Conservation (phyloP, 2,888 invertebrate genomes). For the Lithophane ornitopus region DNA sequence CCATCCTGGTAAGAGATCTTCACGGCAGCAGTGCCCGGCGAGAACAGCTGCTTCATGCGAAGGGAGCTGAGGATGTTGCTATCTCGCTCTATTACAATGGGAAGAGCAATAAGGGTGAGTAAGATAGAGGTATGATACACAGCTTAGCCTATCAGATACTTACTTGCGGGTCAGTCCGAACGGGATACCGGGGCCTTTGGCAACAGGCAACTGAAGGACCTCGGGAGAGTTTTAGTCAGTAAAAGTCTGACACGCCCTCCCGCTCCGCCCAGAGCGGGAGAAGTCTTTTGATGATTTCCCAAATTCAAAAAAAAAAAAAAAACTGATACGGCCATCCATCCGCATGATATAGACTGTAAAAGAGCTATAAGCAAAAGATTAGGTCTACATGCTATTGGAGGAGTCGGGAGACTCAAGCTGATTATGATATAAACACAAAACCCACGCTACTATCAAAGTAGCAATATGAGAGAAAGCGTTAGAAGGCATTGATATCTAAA, state of each 20-base stretch:
- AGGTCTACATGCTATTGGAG: not conserved
- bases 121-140: too few relatives aligned
- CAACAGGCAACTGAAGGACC: too few relatives aligned
- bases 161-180: too few relatives aligned
- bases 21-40: conserved; percentile 74
- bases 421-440: not conserved
- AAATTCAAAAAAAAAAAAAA: too few relatives aligned
- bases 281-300: too few relatives aligned
- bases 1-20: conserved; percentile 80
- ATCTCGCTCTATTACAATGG: conserved; percentile 82
- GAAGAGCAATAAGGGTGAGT: conserved; percentile 83
- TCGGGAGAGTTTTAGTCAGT: too few relatives aligned
- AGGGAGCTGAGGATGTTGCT: conserved; percentile 79
- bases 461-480: not conserved
- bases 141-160: too few relatives aligned
- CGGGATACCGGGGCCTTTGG: too few relatives aligned
- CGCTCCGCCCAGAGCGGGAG: too few relatives aligned
- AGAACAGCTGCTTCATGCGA: conserved; percentile 82
- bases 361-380: not conserved
- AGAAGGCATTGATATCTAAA: conserved; percentile 9
- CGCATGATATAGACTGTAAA: not conserved
- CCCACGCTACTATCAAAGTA: not conserved
- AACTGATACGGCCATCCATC: not conserved
- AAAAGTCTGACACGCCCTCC: too few relatives aligned
- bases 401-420: not conserved